A percentile compares a stretch with the other conserved stretches of the same genome.
Evolutionary conservation across 2,113 vertebrate genomes (phyloP).

Genomic region (Turnix velox): DNA sequence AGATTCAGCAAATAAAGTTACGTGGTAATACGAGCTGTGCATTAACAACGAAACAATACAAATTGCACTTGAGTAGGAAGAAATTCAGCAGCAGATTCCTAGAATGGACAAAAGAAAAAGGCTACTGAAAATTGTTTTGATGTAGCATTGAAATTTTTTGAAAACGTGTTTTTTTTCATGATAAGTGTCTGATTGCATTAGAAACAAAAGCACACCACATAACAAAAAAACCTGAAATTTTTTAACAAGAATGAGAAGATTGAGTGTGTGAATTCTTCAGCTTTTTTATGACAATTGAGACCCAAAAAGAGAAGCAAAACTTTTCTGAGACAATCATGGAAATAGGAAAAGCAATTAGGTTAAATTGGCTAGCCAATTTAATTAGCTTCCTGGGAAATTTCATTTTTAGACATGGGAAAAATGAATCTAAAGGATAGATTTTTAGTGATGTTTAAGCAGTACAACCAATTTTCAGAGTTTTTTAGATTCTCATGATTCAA

Average conservation of each 20-base stretch:
- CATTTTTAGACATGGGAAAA: background rate
- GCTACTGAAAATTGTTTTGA: background rate
- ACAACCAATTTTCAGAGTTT: background rate
- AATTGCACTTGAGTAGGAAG: background rate
- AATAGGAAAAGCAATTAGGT: background rate
- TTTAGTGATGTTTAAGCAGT: background rate
- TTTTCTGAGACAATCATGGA: background rate
- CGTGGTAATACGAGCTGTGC: background rate
- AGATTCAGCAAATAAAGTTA: background rate
- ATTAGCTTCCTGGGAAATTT: no score
- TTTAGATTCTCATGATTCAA: background rate
- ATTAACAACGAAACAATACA: background rate
- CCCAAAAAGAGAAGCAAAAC: background rate
- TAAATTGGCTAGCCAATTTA: no score
- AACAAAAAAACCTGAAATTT: background rate
- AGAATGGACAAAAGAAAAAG: background rate
- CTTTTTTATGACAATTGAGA: rapidly evolving
- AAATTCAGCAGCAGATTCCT: background rate
- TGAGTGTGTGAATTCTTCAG: background rate
- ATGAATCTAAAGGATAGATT: background rate
- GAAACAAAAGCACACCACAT: background rate
- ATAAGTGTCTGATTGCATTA: background rate
- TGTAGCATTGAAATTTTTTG: background rate
- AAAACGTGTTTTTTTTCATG: background rate
- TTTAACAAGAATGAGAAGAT: background rate